Percentiles rank a stretch among this genome's conserved stretches.
These are phyloP conservation scores for Cyprinus carpio DNA, from an alignment of 2,113 vertebrate genomes.

Conservation along the genomic window DNA sequence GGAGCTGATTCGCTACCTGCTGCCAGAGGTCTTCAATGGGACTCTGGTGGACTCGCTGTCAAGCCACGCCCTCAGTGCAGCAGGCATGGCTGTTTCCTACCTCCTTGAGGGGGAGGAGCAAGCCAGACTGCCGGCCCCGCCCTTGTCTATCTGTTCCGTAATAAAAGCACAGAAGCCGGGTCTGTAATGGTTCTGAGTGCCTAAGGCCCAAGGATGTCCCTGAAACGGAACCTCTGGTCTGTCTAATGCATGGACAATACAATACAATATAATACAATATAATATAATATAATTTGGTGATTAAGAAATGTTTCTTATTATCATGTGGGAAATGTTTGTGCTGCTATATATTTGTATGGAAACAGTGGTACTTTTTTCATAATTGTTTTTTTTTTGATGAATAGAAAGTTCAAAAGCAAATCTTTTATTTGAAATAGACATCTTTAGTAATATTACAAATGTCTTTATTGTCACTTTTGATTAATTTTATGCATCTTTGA, in stretches of 20 bases:
- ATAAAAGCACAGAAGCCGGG: constrained; percentile 83
- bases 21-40: constrained; percentile 76
- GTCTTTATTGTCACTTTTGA: too few relatives aligned
- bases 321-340: background rate
- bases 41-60: constrained; percentile 78
- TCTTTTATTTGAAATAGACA: background rate
- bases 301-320: background rate
- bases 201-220: constrained; percentile 64
- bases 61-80: constrained; percentile 77
- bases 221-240: constrained; percentile 55
- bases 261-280: background rate
- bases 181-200: constrained; percentile 69
- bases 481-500: too few relatives aligned
- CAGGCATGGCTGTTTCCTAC: constrained; percentile 77
- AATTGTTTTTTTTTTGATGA: background rate
- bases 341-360: background rate
- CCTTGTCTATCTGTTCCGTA: constrained; percentile 77
- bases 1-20: constrained; percentile 78
- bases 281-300: background rate
- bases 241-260: constrained; percentile 28
- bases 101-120: constrained; percentile 70
- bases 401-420: background rate
- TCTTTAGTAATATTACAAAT: background rate
- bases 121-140: constrained; percentile 65
- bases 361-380: background rate